phyloP scores from a whole-genome alignment of 2,888 invertebrate species.

The Cryptocheilus praepositus region DNA sequence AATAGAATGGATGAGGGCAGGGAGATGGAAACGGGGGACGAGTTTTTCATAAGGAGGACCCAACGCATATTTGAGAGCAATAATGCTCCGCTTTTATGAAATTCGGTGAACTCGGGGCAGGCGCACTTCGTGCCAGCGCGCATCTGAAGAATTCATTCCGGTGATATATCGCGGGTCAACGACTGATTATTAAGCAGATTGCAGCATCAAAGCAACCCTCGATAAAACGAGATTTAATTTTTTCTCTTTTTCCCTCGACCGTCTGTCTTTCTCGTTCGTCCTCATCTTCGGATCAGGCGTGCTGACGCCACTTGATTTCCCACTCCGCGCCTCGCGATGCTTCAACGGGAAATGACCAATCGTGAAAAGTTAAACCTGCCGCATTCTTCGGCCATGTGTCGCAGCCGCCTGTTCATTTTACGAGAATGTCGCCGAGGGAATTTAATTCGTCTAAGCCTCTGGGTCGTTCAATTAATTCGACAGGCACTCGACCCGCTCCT shows the following conservation, averaged over 20 bases:
- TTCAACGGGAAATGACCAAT: too few relatives aligned
- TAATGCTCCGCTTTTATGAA: conserved; percentile 42
- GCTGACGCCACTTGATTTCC: too few relatives aligned
- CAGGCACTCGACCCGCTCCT: conserved; percentile 7
- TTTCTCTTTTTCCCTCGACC: conserved; percentile 11
- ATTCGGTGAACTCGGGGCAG: conserved; percentile 32
- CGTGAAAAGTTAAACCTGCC: too few relatives aligned
- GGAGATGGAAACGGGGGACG: not conserved
- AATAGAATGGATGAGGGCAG: not conserved
- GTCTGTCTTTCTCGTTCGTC: conserved; percentile 8
- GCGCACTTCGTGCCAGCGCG: conserved; percentile 19
- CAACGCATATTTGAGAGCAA: conserved; percentile 38
- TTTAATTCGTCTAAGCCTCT: conserved; percentile 29
- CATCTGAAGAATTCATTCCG: conserved; percentile 43
- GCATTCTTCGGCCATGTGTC: not conserved
- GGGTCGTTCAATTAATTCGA: conserved; percentile 43
- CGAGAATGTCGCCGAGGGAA: not conserved
- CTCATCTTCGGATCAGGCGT: too few relatives aligned
- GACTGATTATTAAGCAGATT: conserved; percentile 44
- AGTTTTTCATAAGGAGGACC: conserved; percentile 39
- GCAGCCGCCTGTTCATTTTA: too few relatives aligned
- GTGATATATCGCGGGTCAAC: conserved; percentile 35
- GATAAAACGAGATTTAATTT: conserved; percentile 44
- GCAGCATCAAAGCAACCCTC: conserved; percentile 37
- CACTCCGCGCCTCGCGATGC: too few relatives aligned